Conservation (phyloP, 2,888 invertebrate species). For the Drosophila affinis region DNA sequence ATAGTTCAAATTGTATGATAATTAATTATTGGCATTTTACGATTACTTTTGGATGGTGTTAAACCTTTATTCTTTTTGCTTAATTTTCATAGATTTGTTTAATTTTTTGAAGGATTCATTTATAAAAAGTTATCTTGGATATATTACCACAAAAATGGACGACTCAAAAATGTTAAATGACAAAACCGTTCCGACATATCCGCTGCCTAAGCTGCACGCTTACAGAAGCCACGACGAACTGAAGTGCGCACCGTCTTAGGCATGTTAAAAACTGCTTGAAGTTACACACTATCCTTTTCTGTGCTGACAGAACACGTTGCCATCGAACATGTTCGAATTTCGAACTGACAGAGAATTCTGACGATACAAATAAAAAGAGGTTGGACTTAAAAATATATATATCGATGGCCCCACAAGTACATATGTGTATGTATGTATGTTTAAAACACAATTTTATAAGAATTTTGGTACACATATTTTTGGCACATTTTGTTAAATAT, state of each 20-base stretch:
- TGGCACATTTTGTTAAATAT: neutral
- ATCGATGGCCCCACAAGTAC: no score
- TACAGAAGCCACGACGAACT: slow-evolving; percentile 56
- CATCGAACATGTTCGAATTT: slow-evolving; percentile 5
- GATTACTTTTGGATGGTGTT: neutral
- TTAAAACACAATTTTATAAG: no score
- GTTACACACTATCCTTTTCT: neutral
- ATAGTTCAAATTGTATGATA: neutral
- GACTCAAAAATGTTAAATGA: neutral
- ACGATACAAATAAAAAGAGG: no score
- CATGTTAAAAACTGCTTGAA: neutral
- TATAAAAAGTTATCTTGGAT: slow-evolving; percentile 1
- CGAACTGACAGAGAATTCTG: no score
- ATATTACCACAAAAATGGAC: neutral
- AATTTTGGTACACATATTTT: no score
- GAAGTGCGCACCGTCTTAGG: slow-evolving; percentile 33
- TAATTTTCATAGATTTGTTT: neutral
- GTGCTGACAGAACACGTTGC: neutral
- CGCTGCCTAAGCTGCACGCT: slow-evolving; percentile 44
- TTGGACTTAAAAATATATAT: no score
- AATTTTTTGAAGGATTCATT: neutral
- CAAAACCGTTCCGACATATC: neutral
- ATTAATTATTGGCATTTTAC: neutral
- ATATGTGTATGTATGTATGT: no score
- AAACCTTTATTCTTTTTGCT: neutral